phyloP scores from a whole-genome alignment of 2,888 invertebrate species.

The Tortrix viridana region DNA sequence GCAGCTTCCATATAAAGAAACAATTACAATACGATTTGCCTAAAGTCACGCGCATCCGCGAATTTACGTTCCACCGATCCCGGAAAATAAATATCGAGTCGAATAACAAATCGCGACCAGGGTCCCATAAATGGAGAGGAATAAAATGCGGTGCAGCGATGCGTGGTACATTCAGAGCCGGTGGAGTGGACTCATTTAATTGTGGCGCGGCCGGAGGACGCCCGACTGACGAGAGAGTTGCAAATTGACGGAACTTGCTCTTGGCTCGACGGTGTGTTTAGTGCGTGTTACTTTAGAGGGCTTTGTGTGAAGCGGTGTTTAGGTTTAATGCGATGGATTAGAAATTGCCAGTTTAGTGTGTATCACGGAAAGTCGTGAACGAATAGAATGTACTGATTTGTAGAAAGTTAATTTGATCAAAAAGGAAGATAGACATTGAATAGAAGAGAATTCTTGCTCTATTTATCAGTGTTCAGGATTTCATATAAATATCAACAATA shows the following conservation, averaged over 20 bases:
- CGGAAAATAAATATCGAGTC: slow-evolving; percentile 62
- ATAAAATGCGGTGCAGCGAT: slow-evolving; percentile 53
- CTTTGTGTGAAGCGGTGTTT: neutral
- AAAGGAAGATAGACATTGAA: too few relatives aligned
- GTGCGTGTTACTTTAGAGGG: slow-evolving; percentile 6
- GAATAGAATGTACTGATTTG: too few relatives aligned
- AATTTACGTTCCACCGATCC: slow-evolving; percentile 44
- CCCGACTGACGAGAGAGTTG: slow-evolving; percentile 13
- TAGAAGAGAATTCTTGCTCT: too few relatives aligned
- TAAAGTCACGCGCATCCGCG: slow-evolving; percentile 17
- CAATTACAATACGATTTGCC: slow-evolving; percentile 3
- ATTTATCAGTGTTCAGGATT: too few relatives aligned
- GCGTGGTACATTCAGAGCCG: slow-evolving; percentile 67
- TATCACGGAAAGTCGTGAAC: too few relatives aligned
- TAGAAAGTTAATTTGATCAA: too few relatives aligned
- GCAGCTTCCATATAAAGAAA: too few relatives aligned
- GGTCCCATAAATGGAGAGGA: slow-evolving; percentile 52
- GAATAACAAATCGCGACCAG: slow-evolving; percentile 57
- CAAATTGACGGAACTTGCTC: slow-evolving; percentile 33
- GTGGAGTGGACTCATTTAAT: slow-evolving; percentile 78
- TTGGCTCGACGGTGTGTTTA: slow-evolving; percentile 14
- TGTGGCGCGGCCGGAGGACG: slow-evolving; percentile 54
- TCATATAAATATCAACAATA: too few relatives aligned
- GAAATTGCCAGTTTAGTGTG: neutral
- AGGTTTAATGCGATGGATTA: neutral